A percentile compares a stretch with the other conserved stretches of the same genome.
Conservation (phyloP, 2,113 vertebrate genomes). For the Okapia johnstoni region DNA sequence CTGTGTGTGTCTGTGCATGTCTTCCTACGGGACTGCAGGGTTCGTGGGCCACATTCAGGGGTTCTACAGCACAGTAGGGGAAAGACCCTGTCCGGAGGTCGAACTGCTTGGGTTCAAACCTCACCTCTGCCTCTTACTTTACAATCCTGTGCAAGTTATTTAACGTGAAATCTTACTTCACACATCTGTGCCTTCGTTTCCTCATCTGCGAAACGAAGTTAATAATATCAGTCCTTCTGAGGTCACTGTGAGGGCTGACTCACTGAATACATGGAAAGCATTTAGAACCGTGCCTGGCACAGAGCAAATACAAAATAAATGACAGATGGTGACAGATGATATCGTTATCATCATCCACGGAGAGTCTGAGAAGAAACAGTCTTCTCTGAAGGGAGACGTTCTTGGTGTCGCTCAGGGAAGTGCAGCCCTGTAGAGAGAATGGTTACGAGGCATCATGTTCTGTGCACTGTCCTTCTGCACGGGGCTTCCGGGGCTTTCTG, state of each 20-base stretch:
- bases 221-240: neutral
- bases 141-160: rapidly evolving
- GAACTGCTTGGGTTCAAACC: rapidly evolving
- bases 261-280: neutral
- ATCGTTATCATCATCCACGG: neutral
- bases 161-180: neutral
- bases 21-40: neutral
- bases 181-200: neutral
- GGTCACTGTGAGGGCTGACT: neutral
- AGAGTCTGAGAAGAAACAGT: neutral
- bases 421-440: neutral
- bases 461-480: rapidly evolving
- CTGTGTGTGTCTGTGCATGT: rapidly evolving
- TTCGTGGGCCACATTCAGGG: rapidly evolving
- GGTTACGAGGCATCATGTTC: rapidly evolving
- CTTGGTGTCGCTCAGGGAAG: neutral
- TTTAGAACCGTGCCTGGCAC: neutral
- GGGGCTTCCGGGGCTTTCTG: neutral
- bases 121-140: neutral
- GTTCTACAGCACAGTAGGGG: rapidly evolving
- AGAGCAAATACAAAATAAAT: neutral
- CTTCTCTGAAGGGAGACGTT: neutral
- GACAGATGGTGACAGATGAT: neutral
- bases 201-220: neutral
- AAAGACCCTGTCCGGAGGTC: rapidly evolving